A percentile compares a stretch with the other conserved stretches of the same genome.
These are phyloP conservation scores for Pedicia rivosa DNA, from an alignment of 2,888 invertebrate genomes.

Conservation along the genomic window DNA sequence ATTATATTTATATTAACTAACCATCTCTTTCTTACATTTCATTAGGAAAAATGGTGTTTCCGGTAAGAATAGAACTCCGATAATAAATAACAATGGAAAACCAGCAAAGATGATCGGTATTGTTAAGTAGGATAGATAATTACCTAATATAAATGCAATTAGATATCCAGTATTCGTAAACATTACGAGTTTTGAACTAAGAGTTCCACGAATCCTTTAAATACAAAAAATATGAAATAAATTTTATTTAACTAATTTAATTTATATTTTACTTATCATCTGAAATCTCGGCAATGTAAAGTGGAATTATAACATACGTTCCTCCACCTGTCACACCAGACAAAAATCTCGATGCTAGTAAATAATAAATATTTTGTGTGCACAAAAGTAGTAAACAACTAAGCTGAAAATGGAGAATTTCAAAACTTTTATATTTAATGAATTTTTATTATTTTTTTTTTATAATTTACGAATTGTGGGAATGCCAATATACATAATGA, in stretches of 20 bases:
- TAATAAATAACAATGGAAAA: not conserved
- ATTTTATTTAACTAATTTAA: no score
- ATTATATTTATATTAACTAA: no score
- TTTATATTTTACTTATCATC: no score
- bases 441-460: no score
- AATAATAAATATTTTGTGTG: conserved; percentile 3
- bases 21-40: no score
- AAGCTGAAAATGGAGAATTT: no score
- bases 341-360: conserved; percentile 7
- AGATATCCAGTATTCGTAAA: conserved; percentile 23
- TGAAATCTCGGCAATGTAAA: conserved; percentile 7
- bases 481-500: conserved; percentile 2
- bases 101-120: not conserved
- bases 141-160: conserved; percentile 20
- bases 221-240: no score
- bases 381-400: conserved; percentile 4
- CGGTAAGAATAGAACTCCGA: conserved; percentile 6
- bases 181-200: conserved; percentile 25
- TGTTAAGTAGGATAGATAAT: not conserved
- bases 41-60: conserved; percentile 8
- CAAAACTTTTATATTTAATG: no score
- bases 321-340: conserved; percentile 9
- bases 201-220: conserved; percentile 23
- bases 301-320: conserved; percentile 4
- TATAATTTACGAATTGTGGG: conserved; percentile 1